Conservation (phyloP, 2,113 vertebrate genomes). For the Hippocampus comes region DNA sequence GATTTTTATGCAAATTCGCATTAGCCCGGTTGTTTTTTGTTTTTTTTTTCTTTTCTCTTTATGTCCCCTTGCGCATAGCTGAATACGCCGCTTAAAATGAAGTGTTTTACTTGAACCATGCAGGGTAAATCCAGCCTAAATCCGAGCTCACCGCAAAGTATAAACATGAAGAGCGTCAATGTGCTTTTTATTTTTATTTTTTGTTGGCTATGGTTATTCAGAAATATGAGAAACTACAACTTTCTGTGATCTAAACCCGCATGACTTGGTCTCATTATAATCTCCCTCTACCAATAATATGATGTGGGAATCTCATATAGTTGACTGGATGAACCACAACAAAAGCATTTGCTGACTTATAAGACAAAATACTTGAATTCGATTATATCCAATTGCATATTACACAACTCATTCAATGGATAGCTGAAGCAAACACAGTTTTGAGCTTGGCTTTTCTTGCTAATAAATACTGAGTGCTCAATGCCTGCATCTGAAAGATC, state of each 20-base stretch:
- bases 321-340: background rate
- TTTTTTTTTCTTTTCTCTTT: background rate
- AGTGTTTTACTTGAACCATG: background rate
- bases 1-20: background rate
- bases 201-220: background rate
- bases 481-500: too few relatives aligned
- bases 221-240: background rate
- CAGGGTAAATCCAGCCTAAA: background rate
- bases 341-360: background rate
- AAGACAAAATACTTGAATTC: background rate
- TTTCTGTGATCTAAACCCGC: background rate
- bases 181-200: background rate
- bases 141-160: background rate
- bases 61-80: background rate
- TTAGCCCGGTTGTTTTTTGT: background rate
- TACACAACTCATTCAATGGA: background rate
- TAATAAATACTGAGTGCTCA: background rate
- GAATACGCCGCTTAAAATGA: background rate
- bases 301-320: background rate
- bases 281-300: background rate
- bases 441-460: background rate
- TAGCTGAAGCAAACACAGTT: background rate
- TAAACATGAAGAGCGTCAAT: background rate
- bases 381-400: background rate
- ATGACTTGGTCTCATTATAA: background rate